phyloP scores from a whole-genome alignment of 2,113 vertebrate species.

The Hippocampus mohnikei region DNA sequence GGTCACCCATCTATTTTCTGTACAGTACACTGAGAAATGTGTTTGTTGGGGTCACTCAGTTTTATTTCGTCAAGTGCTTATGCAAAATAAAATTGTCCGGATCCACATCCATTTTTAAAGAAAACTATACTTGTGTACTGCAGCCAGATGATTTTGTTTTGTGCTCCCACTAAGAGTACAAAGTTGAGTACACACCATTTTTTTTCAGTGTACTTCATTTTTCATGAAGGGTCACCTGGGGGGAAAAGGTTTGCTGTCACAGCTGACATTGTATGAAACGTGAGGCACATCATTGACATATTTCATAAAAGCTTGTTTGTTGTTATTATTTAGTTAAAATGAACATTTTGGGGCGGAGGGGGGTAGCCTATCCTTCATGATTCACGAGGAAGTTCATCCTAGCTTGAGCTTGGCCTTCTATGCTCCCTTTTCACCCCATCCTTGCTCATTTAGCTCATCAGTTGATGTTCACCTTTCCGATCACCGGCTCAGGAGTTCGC shows the following conservation, averaged over 20 bases:
- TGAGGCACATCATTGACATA: too few species aligned
- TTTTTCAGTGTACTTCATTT: neutral
- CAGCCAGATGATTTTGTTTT: too few species aligned
- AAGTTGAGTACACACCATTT: too few species aligned
- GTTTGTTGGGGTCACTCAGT: too few species aligned
- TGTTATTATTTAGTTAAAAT: neutral
- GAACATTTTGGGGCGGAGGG: neutral
- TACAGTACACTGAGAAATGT: neutral
- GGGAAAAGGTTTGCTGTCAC: neutral
- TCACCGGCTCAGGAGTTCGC: slow-evolving; percentile 25
- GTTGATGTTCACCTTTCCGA: slow-evolving; percentile 32
- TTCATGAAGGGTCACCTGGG: neutral
- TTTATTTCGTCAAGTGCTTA: too few species aligned
- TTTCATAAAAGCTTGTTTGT: too few species aligned
- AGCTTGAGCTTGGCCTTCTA: slow-evolving; percentile 41
- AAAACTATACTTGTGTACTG: too few species aligned
- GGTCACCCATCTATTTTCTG: neutral
- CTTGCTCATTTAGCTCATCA: slow-evolving; percentile 43
- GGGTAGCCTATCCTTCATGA: neutral
- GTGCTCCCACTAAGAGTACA: too few species aligned
- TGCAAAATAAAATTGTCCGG: too few species aligned
- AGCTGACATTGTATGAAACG: neutral
- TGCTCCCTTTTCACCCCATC: slow-evolving; percentile 34
- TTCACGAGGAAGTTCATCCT: slow-evolving; percentile 47
- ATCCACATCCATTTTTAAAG: too few species aligned